Evolutionary conservation across 1,140 invertebrate genomes (phyloP), one percentile per base, ranked within the genome.

Genomic region (Maconellicoccus hirsutus): DNA sequence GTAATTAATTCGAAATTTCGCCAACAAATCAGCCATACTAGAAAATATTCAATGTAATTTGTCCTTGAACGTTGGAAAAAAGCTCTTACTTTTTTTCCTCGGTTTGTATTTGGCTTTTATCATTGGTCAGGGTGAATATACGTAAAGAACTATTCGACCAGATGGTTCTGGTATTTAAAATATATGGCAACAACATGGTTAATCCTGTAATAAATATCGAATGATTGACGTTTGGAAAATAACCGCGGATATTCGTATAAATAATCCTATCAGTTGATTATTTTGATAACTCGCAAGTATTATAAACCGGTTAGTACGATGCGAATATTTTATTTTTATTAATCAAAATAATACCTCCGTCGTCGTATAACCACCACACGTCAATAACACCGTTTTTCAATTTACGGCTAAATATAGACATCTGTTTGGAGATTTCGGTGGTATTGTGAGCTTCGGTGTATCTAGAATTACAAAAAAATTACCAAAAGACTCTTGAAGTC

Each of bases 1-100:
- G 79, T 94, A 98, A 80, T 97, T 94, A 75, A 98, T 98, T 61
- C 96, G 85, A 81, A 98, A 98, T 82, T 98, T 98, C 0, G 92
- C 90, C 29, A 98, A 79, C 16, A 98, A 81, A 74, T 93, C 94
- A 14, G 94, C 94, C 92, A 99, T 95, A 73, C 91, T 93, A 80
- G 19, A 70, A 22, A 72, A 12, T 27, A 72, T n/a, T n/a, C n/a
- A n/a, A n/a, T n/a, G n/a, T n/a, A n/a, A n/a, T n/a, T n/a, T n/a
- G n/a, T n/a, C n/a, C n/a, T n/a, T n/a, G n/a, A n/a, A n/a, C n/a
- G n/a, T n/a, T n/a, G n/a, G n/a, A n/a, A n/a, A n/a, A n/a, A n/a
- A n/a, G n/a, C n/a, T n/a, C 29, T 69, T 72, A 70, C 72, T 66
- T 73, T 21, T 38, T 70, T 80, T 33, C 70, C 19, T 70, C 72